Conservation (phyloP, 2,113 vertebrate genomes). For the Sylvilagus bachmani region DNA sequence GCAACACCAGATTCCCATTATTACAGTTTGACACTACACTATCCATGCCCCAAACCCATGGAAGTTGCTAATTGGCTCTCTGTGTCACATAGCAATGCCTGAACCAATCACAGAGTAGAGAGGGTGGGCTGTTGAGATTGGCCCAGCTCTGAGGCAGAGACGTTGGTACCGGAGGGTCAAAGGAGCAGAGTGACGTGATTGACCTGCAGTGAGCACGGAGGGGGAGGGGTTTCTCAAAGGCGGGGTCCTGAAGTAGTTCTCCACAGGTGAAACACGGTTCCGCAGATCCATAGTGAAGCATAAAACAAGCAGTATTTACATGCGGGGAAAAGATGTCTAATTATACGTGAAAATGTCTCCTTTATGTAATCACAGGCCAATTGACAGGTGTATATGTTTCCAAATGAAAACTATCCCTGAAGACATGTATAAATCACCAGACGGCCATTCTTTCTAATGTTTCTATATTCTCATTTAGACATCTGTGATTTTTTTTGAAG, state of each 20-base stretch:
- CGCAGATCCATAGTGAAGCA: neutral
- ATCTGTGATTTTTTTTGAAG: neutral
- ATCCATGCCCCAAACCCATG: neutral
- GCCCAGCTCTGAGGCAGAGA: rapidly evolving
- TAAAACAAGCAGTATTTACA: neutral
- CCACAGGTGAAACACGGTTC: neutral
- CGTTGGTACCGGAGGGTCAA: neutral
- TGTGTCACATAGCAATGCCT: neutral
- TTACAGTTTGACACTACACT: neutral
- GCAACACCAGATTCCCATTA: neutral
- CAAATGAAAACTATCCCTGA: neutral
- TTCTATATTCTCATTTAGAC: neutral
- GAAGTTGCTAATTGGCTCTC: neutral
- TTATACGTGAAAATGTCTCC: neutral
- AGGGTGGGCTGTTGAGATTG: too few relatives aligned
- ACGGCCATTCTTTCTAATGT: neutral
- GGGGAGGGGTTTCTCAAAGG: rapidly evolving
- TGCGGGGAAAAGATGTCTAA: neutral
- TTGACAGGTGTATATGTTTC: neutral
- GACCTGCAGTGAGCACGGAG: neutral
- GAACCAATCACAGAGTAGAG: neutral
- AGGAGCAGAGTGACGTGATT: neutral
- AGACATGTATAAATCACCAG: neutral
- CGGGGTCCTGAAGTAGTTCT: neutral
- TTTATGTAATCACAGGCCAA: neutral